Base-by-base conservation (phyloP, 1,140 invertebrate species). In the Lineus longissimus region DNA sequence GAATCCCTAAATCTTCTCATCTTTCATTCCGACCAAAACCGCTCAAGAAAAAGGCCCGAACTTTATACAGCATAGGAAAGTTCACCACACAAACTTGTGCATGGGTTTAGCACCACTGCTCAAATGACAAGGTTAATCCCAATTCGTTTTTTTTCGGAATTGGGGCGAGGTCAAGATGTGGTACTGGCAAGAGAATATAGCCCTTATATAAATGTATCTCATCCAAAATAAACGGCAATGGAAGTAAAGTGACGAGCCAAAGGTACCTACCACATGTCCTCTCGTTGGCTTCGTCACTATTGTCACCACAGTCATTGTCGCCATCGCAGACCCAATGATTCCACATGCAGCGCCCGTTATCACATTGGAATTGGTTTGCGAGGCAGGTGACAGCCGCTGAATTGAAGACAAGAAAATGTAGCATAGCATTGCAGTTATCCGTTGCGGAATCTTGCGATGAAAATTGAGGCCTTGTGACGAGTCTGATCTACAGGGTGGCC, bases 241-340 rank as follows among this genome's bases (percentile, higher is more conserved):
- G 6, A 2, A 25, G 6, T 4, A 27, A n/a, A 4, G 55, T 7
- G 9, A n/a, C 6, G 2, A 11, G 2, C 29, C 22, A 11, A 9
- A 4, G 29, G 6, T 36, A 70, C 75, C 67, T 69, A 76, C 76
- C 68, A 64, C 76, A 78, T 2, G 68, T 75, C 25, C 71, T 59
- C 29, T 43, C 62, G 30, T 70, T 65, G 61, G 72, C 72, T 60
- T 98, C 95, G 79, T 98, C 95, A 22, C 93, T 93, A 0, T 94
- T 94, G 79, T 97, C 94, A 0, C 96, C 92, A 81, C 94, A 97
- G 76, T 97, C 94, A 0, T 94, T 92, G 80, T 97, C 94, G 0
- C 94, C 93, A 79, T 97, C 94, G 79, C 95, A 98, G 0, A 97
- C 82, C 93, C 94, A 97, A 75, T 94, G 92, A 65, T 87, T 88